Base-by-base conservation (phyloP, 2,113 vertebrate species). In the Rhinolophus sinicus region DNA sequence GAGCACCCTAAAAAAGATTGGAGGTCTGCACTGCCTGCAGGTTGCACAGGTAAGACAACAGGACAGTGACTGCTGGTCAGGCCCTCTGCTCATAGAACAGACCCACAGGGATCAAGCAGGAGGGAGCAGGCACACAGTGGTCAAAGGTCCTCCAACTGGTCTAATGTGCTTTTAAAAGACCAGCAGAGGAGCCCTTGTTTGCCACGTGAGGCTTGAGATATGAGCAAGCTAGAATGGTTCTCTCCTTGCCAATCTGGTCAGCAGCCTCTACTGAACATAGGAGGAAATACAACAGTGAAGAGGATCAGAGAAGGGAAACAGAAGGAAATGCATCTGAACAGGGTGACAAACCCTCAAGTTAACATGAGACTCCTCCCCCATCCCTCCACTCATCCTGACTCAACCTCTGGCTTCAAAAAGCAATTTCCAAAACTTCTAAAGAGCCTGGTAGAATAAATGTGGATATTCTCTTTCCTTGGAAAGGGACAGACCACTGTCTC, bases 331-430 rank as follows among this genome's bases (percentile, higher is more conserved):
- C 38, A 90, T 84, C 13, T 52, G 44, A 76, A 90, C 7, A 24
- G 67, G 47, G 9, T 90, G 44, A 60, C 24, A 88, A 93, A 95
- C 82, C 67, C 44, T 86, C 40, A 83, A n/a, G 22, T 0, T 56
- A 30, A 89, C 18, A n/a, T 7, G 4, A 78, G 72, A 78, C 77
- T 88, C 35, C 30, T 92, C 40, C 22, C 28, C 19, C 33, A 6
- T 28, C 67, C 35, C 75, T 73, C 40, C 73, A 73, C 50, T 93
- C 75, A 70, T 50, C 65, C 65, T 90, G n/a, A 95, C n/a, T 90
- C 62, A 88, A 77, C 1, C 58, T 38, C 22, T 93, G 44, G 60
- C 60, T 89, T 94, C 93, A 94, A 83, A 93, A 89, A 87, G 12
- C 78, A 83, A 88, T 93, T 89, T 70, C 26, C 35, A 80, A 82